A percentile compares a stretch with the other conserved stretches of the same genome.
Conservation (phyloP, 1,140 invertebrate genomes). For the Dreissena polymorpha region DNA sequence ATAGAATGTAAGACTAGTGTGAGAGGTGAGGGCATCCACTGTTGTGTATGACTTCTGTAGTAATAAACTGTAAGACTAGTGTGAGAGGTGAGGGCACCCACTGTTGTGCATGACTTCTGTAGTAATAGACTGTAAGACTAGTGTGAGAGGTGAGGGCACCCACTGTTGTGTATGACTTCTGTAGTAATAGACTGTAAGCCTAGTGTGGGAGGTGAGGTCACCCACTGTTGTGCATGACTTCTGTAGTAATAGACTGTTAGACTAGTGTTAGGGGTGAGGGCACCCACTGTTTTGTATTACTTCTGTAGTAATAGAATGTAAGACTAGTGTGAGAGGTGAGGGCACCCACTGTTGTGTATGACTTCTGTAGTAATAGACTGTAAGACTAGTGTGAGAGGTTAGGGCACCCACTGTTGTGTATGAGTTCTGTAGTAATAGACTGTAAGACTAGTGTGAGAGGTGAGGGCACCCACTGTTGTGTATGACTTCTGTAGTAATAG, state of each 20-base stretch:
- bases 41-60: slow-evolving; percentile 63
- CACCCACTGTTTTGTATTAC: slow-evolving; percentile 67
- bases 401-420: slow-evolving; percentile 65
- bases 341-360: slow-evolving; percentile 65
- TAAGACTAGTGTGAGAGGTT: too few relatives aligned
- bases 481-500: slow-evolving; percentile 54
- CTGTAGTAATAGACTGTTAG: neutral
- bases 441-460: too few relatives aligned
- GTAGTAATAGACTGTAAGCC: too few relatives aligned
- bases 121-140: too few relatives aligned
- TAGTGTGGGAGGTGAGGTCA: neutral
- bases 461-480: slow-evolving; percentile 63
- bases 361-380: slow-evolving; percentile 47
- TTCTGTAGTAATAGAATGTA: slow-evolving; percentile 31
- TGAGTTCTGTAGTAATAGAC: slow-evolving; percentile 49
- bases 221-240: slow-evolving; percentile 69
- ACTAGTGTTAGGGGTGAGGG: too few relatives aligned
- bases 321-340: too few relatives aligned
- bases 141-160: slow-evolving; percentile 2
- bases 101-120: slow-evolving; percentile 67
- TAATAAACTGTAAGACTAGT: too few relatives aligned
- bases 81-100: slow-evolving; percentile 35
- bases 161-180: slow-evolving; percentile 70
- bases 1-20: too few relatives aligned
- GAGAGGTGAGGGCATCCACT: slow-evolving; percentile 54